Conservation (phyloP, 2,888 invertebrate genomes). For the Trachelus tabidus region DNA sequence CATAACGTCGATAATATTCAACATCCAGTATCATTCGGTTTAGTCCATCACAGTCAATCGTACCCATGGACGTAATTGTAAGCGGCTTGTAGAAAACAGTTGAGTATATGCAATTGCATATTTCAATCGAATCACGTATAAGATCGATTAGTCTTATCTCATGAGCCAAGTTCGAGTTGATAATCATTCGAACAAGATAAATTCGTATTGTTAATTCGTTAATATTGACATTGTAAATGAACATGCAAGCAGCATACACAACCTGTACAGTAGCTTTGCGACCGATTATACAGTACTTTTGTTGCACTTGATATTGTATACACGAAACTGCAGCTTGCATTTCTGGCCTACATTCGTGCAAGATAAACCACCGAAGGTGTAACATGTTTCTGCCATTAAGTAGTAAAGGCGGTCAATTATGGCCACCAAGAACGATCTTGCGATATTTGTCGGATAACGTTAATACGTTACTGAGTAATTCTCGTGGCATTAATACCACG, state of each 20-base stretch:
- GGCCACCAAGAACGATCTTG: neutral
- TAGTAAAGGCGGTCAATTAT: constrained; percentile 13
- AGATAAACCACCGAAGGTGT: constrained; percentile 16
- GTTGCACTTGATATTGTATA: neutral
- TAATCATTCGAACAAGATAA: neutral
- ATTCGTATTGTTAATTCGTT: constrained; percentile 14
- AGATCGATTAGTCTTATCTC: neutral
- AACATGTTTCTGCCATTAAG: constrained; percentile 28
- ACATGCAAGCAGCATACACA: neutral
- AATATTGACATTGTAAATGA: neutral
- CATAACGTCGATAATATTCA: neutral
- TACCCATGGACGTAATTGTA: neutral
- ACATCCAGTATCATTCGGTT: neutral
- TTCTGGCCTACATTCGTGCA: neutral
- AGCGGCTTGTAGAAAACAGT: neutral
- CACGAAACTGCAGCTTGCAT: neutral
- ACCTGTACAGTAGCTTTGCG: neutral
- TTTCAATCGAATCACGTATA: neutral
- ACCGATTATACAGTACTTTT: neutral
- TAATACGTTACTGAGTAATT: neutral
- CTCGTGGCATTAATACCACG: neutral
- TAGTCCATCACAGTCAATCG: neutral
- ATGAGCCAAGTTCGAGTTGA: neutral
- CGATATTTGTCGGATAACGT: neutral
- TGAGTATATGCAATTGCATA: neutral